phyloP scores from a whole-genome alignment of 2,113 vertebrate species.

The Oreochromis tanganicae region DNA sequence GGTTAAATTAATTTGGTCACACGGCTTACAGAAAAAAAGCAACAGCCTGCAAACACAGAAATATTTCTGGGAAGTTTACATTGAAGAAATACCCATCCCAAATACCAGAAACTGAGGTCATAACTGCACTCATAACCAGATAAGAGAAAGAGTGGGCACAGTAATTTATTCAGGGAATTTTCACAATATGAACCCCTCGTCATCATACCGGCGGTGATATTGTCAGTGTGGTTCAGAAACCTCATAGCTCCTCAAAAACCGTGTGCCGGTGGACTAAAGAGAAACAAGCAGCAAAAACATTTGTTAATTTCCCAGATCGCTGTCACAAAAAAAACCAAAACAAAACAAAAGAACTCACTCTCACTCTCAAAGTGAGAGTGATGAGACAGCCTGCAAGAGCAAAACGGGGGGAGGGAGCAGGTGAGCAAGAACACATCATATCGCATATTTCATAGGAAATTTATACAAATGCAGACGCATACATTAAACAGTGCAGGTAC shows the following conservation, averaged over 20 bases:
- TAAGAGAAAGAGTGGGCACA: constrained; percentile 51
- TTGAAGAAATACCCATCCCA: constrained; percentile 44
- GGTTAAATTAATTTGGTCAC: background rate
- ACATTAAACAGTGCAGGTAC: constrained; percentile 5
- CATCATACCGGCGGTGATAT: constrained; percentile 2
- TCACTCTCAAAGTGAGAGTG: constrained; percentile 30
- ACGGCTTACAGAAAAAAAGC: background rate
- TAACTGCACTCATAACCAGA: constrained; percentile 39
- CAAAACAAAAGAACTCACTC: background rate
- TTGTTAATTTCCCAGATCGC: constrained; percentile 60
- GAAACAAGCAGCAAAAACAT: constrained; percentile 7
- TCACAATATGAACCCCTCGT: constrained; percentile 37
- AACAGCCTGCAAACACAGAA: background rate
- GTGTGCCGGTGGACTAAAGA: background rate
- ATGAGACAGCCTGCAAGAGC: constrained; percentile 3
- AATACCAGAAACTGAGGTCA: constrained; percentile 48
- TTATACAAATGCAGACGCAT: constrained; percentile 44
- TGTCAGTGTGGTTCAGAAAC: constrained; percentile 7
- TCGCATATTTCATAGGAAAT: constrained; percentile 51
- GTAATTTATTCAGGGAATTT: constrained; percentile 67
- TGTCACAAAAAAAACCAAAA: background rate
- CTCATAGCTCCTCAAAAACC: background rate
- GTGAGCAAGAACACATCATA: constrained; percentile 22
- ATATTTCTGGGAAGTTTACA: constrained; percentile 50
- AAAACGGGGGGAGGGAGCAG: constrained; percentile 10